Evolutionary conservation across 2,797 vertebrate species (phyloP).

Genomic region (Masticophis lateralis): DNA sequence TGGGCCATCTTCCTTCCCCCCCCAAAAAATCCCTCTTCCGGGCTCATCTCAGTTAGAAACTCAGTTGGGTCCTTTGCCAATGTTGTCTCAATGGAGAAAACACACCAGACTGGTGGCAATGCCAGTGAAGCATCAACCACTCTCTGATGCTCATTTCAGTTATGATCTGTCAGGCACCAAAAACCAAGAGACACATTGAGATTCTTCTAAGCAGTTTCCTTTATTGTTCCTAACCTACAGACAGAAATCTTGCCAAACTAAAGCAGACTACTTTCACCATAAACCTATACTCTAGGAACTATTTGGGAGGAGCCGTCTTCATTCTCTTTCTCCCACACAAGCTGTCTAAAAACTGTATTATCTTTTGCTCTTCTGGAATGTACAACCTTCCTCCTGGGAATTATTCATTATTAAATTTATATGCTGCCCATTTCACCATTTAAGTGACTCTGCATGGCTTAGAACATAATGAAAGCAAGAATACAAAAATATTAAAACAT

Average conservation of each 20-base stretch:
- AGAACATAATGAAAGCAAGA: background rate
- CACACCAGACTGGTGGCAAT: no score
- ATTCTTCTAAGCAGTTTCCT: background rate
- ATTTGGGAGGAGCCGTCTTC: background rate
- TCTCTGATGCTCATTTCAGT: background rate
- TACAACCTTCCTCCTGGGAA: background rate
- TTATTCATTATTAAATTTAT: background rate
- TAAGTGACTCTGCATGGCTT: background rate
- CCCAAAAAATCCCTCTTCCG: no score
- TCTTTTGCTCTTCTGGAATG: background rate
- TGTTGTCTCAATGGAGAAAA: no score
- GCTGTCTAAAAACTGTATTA: background rate
- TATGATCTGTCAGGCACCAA: background rate
- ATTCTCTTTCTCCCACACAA: background rate
- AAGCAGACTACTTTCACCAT: background rate
- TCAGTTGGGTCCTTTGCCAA: no score
- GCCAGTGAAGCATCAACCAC: no score
- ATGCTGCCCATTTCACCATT: background rate
- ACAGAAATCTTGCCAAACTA: background rate
- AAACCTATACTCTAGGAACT: background rate
- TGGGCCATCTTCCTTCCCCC: no score
- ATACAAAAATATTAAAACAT: background rate
- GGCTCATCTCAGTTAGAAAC: no score
- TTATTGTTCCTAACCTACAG: background rate
- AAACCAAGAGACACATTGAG: background rate